Percentiles rank a stretch among this genome's conserved stretches.
phyloP scores from a whole-genome alignment of 2,113 vertebrate genomes.

The Neogale vison region DNA sequence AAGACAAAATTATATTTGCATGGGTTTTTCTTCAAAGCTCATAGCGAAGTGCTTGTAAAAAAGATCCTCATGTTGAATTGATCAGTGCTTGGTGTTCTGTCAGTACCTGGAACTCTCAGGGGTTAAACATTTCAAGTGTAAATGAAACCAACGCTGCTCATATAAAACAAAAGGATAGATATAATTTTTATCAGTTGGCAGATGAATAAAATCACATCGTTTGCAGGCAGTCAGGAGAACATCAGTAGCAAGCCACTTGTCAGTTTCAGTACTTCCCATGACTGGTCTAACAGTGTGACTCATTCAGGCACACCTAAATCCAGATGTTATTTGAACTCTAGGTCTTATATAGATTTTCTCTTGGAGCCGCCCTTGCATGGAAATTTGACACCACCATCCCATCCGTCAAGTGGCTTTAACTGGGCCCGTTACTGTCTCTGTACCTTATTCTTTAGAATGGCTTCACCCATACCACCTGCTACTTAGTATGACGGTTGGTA shows the following conservation, averaged over 20 bases:
- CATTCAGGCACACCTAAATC: neutral
- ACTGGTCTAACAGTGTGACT: neutral
- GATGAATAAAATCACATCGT: neutral
- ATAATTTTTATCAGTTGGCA: neutral
- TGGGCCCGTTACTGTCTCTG: neutral
- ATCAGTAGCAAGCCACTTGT: neutral
- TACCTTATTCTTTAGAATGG: neutral
- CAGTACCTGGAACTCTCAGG: neutral
- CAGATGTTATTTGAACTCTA: neutral
- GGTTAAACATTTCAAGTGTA: neutral
- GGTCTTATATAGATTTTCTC: neutral
- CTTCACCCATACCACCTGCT: neutral
- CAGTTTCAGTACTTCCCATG: neutral
- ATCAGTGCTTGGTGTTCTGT: neutral
- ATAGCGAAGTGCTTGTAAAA: neutral
- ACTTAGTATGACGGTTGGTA: neutral
- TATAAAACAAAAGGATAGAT: neutral
- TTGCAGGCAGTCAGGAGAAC: neutral
- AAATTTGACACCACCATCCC: neutral
- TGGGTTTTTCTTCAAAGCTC: neutral
- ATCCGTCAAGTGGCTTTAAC: neutral
- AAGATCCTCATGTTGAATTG: neutral
- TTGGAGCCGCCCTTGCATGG: neutral
- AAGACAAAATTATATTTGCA: neutral
- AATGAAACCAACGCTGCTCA: neutral